Evolutionary conservation across 2,797 vertebrate species (phyloP), one percentile per base, ranked within the genome.

Genomic region (Diplodus sargus): DNA sequence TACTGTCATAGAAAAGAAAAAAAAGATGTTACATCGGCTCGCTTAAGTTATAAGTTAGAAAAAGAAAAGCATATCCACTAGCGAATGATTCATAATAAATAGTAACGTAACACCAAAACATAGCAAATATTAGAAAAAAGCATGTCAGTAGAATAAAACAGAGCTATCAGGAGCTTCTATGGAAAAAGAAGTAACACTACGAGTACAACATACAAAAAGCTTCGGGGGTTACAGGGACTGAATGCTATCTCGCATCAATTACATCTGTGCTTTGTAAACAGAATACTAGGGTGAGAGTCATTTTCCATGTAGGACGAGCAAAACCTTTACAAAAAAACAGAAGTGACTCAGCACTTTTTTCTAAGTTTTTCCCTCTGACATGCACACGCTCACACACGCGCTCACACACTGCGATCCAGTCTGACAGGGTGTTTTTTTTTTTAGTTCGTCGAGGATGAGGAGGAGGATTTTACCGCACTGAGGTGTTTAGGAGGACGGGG

Each of bases 31-130:
- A 89, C 42, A 34, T 54, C 58, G 74, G 60, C 85, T 86, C 76
- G 82, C 30, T 76, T 79, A 69, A 86, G 69, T 82, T 82, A 71
- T 86, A 85, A 85, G 86, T 85, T 87, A 82, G 84, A 87, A 88
- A 87, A 83, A 78, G 58, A 87, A 87, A 88, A 91, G 83, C 70
- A 70, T 86, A 70, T 78, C 90, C 82, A 91, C 91, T 93, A 91
- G 84, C 84, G 89, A 92, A 91, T 84, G 71, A 85, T 91, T 87
- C 30, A 89, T 90, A 95, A 95, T 94, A 95, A 94, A 94, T 92
- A 94, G 91, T 88, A 84, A 90, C 79, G 85, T 80, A 88, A 90
- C 91, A 92, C 88, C 85, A 88, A 85, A 87, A 91, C 76, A 84
- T 76, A 80, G 82, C 75, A 90, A 87, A 83, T 91, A 90, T 93